A percentile compares a stretch with the other conserved stretches of the same genome.
These are phyloP conservation scores for Montipora foliosa DNA, from an alignment of 64 coral and sea anemone species.

Conservation along the genomic window DNA sequence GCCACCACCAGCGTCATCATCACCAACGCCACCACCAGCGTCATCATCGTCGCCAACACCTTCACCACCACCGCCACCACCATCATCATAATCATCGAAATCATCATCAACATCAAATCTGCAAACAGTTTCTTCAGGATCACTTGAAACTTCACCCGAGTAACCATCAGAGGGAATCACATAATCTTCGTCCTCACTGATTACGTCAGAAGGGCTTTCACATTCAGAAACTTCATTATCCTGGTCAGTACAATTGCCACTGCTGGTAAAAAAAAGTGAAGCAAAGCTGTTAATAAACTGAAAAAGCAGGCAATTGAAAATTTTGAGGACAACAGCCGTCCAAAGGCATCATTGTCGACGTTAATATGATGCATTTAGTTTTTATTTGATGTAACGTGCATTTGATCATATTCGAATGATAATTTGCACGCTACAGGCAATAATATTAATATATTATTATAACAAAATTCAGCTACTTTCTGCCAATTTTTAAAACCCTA, in stretches of 20 bases:
- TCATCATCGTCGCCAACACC: too few relatives aligned
- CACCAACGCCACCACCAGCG: too few relatives aligned
- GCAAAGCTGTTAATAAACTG: not conserved
- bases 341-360: not conserved
- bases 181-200: not conserved
- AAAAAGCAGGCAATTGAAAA: not conserved
- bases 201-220: constrained; percentile 1
- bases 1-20: not conserved
- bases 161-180: not conserved
- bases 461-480: not conserved
- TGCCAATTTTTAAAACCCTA: not conserved
- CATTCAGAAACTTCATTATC: constrained; percentile 15
- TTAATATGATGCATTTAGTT: too few relatives aligned
- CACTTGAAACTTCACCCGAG: not conserved
- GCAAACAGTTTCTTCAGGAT: not conserved
- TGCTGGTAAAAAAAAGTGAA: not conserved
- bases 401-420: too few relatives aligned
- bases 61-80: too few relatives aligned
- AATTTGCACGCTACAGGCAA: too few relatives aligned
- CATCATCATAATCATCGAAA: too few relatives aligned
- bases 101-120: not conserved
- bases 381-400: too few relatives aligned
- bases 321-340: not conserved
- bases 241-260: constrained; percentile 5
- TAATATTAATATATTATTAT: not conserved